Evolutionary conservation across 2,888 invertebrate species (phyloP).

Genomic region (Xestia xanthographa): DNA sequence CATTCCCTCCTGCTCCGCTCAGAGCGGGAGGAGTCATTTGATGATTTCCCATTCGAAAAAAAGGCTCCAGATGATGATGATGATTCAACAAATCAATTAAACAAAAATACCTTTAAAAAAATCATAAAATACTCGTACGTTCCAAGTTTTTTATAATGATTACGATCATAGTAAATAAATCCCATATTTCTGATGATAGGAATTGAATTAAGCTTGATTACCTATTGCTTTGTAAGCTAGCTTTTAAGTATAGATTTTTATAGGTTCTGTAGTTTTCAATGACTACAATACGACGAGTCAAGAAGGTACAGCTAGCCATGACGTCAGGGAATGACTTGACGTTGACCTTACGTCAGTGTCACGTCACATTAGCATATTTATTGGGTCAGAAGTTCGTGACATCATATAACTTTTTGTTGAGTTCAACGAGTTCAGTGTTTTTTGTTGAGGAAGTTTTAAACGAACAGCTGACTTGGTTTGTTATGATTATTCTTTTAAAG

Average conservation of each 20-base stretch:
- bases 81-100: no score
- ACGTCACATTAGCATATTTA: slow-evolving; percentile 51
- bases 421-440: slow-evolving; percentile 2
- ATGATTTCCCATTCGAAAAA: no score
- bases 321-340: slow-evolving; percentile 27
- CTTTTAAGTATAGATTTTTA: neutral
- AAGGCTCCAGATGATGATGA: no score
- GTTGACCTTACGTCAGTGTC: slow-evolving; percentile 43
- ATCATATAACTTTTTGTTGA: slow-evolving; percentile 42
- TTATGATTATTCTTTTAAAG: neutral
- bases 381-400: slow-evolving; percentile 51
- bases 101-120: neutral
- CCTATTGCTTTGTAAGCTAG: neutral
- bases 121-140: no score
- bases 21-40: no score
- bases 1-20: no score
- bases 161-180: neutral
- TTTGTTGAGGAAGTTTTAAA: neutral
- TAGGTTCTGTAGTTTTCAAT: neutral
- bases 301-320: slow-evolving; percentile 11
- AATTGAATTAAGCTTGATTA: neutral
- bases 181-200: neutral
- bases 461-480: neutral
- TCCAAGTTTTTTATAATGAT: neutral
- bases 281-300: neutral